A percentile compares a stretch with the other conserved stretches of the same genome.
phyloP scores from a whole-genome alignment of 2,888 invertebrate species.

The Mechanitis messenoides region DNA sequence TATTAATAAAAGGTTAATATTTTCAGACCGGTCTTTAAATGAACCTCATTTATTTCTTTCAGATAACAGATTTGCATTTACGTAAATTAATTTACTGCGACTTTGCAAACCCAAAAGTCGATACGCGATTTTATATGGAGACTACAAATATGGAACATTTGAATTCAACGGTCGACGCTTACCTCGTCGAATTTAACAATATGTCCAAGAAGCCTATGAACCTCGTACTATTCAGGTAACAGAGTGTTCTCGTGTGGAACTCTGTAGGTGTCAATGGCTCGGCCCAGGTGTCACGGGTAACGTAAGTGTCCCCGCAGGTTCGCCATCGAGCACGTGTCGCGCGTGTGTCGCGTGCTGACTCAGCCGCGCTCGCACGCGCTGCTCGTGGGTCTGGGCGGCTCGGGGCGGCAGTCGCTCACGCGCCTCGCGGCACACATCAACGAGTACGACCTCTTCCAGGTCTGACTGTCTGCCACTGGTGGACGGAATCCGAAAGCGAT shows the following conservation, averaged over 20 bases:
- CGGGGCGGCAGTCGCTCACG: slow-evolving; percentile 93
- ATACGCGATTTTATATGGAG: slow-evolving; percentile 91
- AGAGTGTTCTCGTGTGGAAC: neutral
- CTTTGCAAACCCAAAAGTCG: slow-evolving; percentile 95
- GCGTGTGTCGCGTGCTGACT: slow-evolving; percentile 92
- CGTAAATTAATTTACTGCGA: slow-evolving; percentile 94
- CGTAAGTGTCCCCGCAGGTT: slow-evolving; percentile 76
- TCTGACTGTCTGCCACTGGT: slow-evolving; percentile 24
- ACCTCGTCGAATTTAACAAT: slow-evolving; percentile 93
- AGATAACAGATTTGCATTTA: slow-evolving; percentile 88
- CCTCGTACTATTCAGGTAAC: slow-evolving; percentile 89
- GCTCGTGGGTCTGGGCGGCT: slow-evolving; percentile 94
- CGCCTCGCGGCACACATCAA: slow-evolving; percentile 94
- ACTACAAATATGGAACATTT: slow-evolving; percentile 89
- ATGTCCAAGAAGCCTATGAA: slow-evolving; percentile 98
- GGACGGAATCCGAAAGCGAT: too few relatives aligned
- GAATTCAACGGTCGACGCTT: slow-evolving; percentile 89
- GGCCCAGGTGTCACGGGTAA: too few relatives aligned
- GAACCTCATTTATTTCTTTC: slow-evolving; percentile 29
- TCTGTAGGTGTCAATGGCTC: too few relatives aligned
- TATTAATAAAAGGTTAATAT: neutral
- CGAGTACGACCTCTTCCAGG: slow-evolving; percentile 90
- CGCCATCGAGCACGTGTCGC: slow-evolving; percentile 95
- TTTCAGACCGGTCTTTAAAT: neutral
- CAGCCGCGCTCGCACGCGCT: slow-evolving; percentile 94